Evolutionary conservation across 2,888 invertebrate species (phyloP).

Genomic region (Spatulosminthurus flaviceps): DNA sequence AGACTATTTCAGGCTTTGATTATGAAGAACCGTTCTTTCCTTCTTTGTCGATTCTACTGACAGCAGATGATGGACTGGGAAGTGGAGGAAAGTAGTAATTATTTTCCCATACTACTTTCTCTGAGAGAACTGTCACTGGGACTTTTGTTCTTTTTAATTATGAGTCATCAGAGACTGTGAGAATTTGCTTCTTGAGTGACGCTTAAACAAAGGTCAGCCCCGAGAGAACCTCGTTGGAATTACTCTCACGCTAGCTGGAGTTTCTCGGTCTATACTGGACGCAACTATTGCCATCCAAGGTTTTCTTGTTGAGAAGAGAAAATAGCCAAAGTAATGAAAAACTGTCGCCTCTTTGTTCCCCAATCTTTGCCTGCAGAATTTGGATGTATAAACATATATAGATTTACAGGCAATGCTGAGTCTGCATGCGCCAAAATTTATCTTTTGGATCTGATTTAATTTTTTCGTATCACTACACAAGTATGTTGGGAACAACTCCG

Average conservation of each 20-base stretch:
- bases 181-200: too few relatives aligned
- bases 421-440: constrained; percentile 45
- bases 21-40: not conserved
- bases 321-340: not conserved
- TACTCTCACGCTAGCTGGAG: too few relatives aligned
- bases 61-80: constrained; percentile 9
- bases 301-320: too few relatives aligned
- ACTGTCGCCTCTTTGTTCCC: not conserved
- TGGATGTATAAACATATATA: not conserved
- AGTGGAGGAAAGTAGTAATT: constrained; percentile 4
- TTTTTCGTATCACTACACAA: not conserved
- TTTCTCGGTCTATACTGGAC: too few relatives aligned
- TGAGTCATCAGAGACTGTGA: too few relatives aligned
- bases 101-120: not conserved
- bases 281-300: too few relatives aligned
- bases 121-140: not conserved
- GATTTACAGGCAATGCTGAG: constrained; percentile 1
- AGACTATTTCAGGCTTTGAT: not conserved
- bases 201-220: too few relatives aligned
- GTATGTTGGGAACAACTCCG: not conserved
- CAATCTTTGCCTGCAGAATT: not conserved
- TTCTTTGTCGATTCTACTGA: not conserved
- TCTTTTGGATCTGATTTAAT: constrained; percentile 29
- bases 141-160: too few relatives aligned
- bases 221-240: too few relatives aligned